phyloP scores from a whole-genome alignment of 2,888 invertebrate genomes.

The Hybos culiciformis region DNA sequence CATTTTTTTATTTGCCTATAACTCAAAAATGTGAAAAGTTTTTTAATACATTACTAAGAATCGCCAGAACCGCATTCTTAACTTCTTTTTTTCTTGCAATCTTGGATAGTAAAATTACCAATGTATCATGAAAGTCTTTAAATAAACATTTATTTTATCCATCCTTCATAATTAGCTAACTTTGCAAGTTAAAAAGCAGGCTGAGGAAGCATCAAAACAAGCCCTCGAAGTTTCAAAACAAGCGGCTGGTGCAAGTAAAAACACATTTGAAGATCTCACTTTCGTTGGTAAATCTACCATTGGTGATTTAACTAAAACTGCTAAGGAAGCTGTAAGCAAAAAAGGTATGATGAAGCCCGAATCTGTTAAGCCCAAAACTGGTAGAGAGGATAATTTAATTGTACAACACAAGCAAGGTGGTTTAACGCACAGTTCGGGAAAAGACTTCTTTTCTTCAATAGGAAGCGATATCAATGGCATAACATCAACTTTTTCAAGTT shows the following conservation, averaged over 20 bases:
- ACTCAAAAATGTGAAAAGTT: no score
- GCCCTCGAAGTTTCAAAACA: slow-evolving; percentile 78
- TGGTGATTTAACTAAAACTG: slow-evolving; percentile 81
- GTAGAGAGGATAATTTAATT: slow-evolving; percentile 13
- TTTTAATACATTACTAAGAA: no score
- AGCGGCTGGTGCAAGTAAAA: slow-evolving; percentile 76
- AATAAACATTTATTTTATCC: not conserved
- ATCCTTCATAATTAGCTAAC: slow-evolving; percentile 57
- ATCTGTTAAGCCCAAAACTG: slow-evolving; percentile 18
- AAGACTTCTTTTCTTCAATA: slow-evolving; percentile 81
- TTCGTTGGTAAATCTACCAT: slow-evolving; percentile 83
- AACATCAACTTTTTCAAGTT: slow-evolving; percentile 80
- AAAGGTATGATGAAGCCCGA: slow-evolving; percentile 61
- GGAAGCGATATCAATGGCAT: slow-evolving; percentile 86
- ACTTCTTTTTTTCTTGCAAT: no score
- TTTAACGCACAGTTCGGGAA: slow-evolving; percentile 47
- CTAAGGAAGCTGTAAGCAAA: slow-evolving; percentile 73
- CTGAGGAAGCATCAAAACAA: slow-evolving; percentile 72
- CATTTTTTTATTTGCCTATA: no score
- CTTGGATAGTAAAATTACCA: no score
- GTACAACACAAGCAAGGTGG: slow-evolving; percentile 29
- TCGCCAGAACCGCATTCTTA: no score
- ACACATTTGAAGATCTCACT: slow-evolving; percentile 74
- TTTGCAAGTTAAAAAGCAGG: slow-evolving; percentile 75
- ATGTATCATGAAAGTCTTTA: no score